These are phyloP conservation scores for Drosophila nikananu DNA, from an alignment of 1,140 invertebrate species.

Conservation along the genomic window DNA sequence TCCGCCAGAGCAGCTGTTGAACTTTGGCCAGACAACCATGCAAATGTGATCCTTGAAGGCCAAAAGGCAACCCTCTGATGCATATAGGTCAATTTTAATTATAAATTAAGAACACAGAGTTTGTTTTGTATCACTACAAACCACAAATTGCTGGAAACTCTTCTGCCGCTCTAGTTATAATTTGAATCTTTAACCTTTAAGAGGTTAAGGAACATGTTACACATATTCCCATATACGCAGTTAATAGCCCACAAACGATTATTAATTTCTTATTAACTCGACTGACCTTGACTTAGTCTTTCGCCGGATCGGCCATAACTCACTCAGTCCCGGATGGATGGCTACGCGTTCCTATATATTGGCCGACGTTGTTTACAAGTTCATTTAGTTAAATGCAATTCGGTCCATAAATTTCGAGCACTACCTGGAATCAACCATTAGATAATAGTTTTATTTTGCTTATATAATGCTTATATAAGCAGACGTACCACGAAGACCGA, in stretches of 20 bases:
- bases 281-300: constrained; percentile 46
- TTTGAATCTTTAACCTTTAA: background rate
- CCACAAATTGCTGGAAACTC: background rate
- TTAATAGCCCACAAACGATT: background rate
- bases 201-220: background rate
- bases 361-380: constrained; percentile 22
- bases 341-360: constrained; percentile 10
- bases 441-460: constrained; percentile 70
- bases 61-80: background rate
- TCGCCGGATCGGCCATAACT: constrained; percentile 21
- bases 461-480: constrained; percentile 65
- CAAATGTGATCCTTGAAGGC: constrained; percentile 25
- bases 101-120: background rate
- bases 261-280: background rate
- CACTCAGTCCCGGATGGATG: constrained; percentile 26
- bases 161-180: background rate
- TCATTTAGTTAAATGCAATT: constrained; percentile 47
- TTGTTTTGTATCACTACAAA: background rate
- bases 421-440: constrained; percentile 41
- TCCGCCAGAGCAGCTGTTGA: constrained; percentile 17
- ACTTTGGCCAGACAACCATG: background rate
- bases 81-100: background rate
- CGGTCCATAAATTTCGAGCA: constrained; percentile 19
- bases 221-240: background rate
- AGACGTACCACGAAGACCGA: constrained; percentile 45